Evolutionary conservation across 2,797 vertebrate genomes (phyloP), one percentile per base, ranked within the genome.

Genomic region (Echiichthys vipera): DNA sequence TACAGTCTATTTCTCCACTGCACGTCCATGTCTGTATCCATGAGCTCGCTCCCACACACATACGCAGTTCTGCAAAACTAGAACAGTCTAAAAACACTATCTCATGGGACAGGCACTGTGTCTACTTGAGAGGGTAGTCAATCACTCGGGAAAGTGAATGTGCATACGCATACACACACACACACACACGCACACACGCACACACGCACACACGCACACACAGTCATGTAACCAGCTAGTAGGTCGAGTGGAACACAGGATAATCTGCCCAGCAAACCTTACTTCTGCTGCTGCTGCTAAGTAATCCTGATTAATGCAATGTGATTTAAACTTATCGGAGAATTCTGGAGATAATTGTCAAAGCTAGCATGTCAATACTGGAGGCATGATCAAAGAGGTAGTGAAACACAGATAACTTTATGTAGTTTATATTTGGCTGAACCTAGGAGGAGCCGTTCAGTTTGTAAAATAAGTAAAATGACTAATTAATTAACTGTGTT

Each of bases 11-110:
- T 87, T 90, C 87, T 87, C 74, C 80, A 65, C 57, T 42, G 68
- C 51, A 57, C 20, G 7, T 46, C 63, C 46, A 46, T 47, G 77
- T 81, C 64, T 70, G 73, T 55, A 71, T 85, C 72, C 67, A 59
- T 5, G 45, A 74, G 73, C 65, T 78, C 76, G 83, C 81, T 76
- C 84, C 71, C 68, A 86, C 78, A 77, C 37, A n/a, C 74, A 58
- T 50, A 83, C 20, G 25, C 78, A 70, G 46, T 42, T 78, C 67
- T 37, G 65, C 59, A 69, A 81, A 93, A 90, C 46, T 89, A 78
- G 88, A 90, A 76, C 88, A 80, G 82, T 72, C 90, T 89, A 88
- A 91, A 89, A 87, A 77, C 34, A 76, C 68, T 13, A 67, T 85
- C 90, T 93, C 88, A 78, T 36, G 84, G 84, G 88, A 71, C 67